These are phyloP conservation scores for Pseudococcus jackbeardsleyi DNA, from an alignment of 2,888 invertebrate genomes.

Conservation along the genomic window DNA sequence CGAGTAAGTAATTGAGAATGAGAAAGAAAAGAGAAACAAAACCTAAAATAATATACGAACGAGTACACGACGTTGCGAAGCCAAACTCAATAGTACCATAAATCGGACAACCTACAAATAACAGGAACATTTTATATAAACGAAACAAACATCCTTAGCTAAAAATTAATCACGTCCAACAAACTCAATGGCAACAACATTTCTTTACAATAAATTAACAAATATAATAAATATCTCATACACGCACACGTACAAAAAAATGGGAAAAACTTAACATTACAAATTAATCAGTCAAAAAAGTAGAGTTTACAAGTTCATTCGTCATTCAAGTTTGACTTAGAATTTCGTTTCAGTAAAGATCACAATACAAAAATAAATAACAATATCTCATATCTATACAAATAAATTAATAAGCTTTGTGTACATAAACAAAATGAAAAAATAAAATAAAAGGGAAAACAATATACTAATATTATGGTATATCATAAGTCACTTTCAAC, in stretches of 20 bases:
- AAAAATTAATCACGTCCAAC: conserved; percentile 64
- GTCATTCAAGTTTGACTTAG: conserved; percentile 64
- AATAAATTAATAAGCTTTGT: conserved; percentile 63
- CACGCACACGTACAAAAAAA: conserved; percentile 38
- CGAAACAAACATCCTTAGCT: conserved; percentile 57
- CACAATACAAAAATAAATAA: conserved; percentile 64
- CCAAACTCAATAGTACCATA: conserved; percentile 42
- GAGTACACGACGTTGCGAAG: conserved; percentile 12
- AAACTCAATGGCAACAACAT: conserved; percentile 62
- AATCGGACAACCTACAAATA: conserved; percentile 61
- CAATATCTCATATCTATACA: conserved; percentile 57
- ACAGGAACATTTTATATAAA: conserved; percentile 63
- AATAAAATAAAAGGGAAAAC: conserved; percentile 57
- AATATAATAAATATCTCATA: conserved; percentile 61
- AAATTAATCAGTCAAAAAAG: conserved; percentile 61
- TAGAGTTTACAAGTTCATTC: conserved; percentile 58
- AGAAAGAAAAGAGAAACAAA: conserved; percentile 23
- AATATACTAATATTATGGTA: conserved; percentile 60
- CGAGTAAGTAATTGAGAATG: neutral
- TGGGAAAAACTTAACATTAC: conserved; percentile 60
- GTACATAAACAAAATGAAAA: conserved; percentile 52
- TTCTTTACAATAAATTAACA: conserved; percentile 62
- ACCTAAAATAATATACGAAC: neutral
- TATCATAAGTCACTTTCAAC: conserved; percentile 58
- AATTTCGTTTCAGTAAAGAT: conserved; percentile 62